Evolutionary conservation across 2,113 vertebrate species (phyloP).

Genomic region (Gymnogyps californianus): DNA sequence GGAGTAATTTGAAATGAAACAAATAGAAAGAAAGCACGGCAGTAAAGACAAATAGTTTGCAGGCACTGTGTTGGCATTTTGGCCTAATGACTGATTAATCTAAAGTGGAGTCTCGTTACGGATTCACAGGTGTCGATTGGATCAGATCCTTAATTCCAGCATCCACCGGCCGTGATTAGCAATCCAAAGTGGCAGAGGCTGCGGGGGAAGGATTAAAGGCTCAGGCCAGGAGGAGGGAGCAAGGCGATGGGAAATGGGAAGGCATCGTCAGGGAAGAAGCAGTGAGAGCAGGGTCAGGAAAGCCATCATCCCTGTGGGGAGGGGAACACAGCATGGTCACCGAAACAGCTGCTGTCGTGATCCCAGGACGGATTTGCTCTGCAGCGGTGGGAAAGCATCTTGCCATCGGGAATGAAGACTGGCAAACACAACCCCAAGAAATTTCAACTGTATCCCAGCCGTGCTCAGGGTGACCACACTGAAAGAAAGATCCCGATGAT

Average conservation of each 20-base stretch:
- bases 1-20: neutral
- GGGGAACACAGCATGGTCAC: neutral
- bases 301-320: accelerated
- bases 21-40: neutral
- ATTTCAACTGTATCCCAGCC: neutral
- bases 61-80: constrained; percentile 17
- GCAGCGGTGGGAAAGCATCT: neutral
- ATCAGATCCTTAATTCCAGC: constrained; percentile 19
- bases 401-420: neutral
- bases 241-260: neutral
- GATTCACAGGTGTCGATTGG: constrained; percentile 6
- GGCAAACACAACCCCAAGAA: neutral
- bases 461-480: accelerated
- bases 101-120: constrained; percentile 10
- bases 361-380: neutral
- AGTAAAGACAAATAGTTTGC: constrained; percentile 34
- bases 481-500: neutral
- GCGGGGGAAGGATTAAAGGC: neutral
- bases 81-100: constrained; percentile 52
- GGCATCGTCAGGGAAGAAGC: neutral
- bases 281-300: neutral
- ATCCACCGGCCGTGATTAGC: neutral
- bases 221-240: neutral
- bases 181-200: neutral
- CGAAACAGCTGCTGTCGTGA: neutral